Conservation (phyloP, 2,113 vertebrate genomes). For the Platichthys stellatus region DNA sequence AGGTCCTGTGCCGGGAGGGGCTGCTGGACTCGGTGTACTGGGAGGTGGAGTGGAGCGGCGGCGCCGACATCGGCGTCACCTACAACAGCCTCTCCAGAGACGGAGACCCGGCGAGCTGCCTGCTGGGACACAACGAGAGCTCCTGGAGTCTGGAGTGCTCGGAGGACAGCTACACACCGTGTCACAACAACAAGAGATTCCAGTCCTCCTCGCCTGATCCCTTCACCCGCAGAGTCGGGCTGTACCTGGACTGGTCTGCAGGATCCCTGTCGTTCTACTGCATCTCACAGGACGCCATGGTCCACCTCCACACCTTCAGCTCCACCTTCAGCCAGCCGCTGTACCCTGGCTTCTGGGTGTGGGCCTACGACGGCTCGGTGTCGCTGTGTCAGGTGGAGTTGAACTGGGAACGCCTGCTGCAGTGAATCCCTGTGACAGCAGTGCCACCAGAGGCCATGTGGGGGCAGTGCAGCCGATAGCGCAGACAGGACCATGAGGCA, state of each 20-base stretch:
- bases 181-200: constrained; percentile 48
- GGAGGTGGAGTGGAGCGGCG: constrained; percentile 69
- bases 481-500: too few relatives aligned
- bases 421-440: constrained; percentile 28
- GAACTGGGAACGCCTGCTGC: constrained; percentile 59
- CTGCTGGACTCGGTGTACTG: constrained; percentile 69
- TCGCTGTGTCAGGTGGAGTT: constrained; percentile 61
- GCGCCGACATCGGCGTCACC: constrained; percentile 61
- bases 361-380: constrained; percentile 51
- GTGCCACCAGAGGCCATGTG: too few relatives aligned
- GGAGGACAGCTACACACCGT: constrained; percentile 51
- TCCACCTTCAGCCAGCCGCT: constrained; percentile 60
- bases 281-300: constrained; percentile 53
- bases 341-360: constrained; percentile 71
- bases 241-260: constrained; percentile 52
- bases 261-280: constrained; percentile 69
- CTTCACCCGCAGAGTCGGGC: constrained; percentile 58
- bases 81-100: constrained; percentile 61
- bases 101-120: constrained; percentile 21
- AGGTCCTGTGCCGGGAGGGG: constrained; percentile 72
- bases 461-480: too few relatives aligned
- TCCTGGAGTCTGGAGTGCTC: constrained; percentile 76
- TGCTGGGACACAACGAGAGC: constrained; percentile 56
- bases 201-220: constrained; percentile 27
- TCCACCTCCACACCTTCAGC: constrained; percentile 70